A percentile compares a stretch with the other conserved stretches of the same genome.
phyloP scores from a whole-genome alignment of 2,797 vertebrate genomes.

The Margarornis squamiger region DNA sequence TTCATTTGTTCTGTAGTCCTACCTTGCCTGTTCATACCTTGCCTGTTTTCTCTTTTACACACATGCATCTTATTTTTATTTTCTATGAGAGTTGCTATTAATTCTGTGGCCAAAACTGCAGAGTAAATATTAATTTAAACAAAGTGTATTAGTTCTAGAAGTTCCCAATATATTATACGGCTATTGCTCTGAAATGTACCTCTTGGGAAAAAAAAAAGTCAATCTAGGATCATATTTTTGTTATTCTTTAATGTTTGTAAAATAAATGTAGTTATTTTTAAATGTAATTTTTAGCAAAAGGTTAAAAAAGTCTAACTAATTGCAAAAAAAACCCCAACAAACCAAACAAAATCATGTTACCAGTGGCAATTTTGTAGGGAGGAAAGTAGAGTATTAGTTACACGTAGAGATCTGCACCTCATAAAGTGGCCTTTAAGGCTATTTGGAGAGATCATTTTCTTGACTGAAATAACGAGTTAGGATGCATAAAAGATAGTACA shows the following conservation, averaged over 20 bases:
- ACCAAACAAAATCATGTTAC: not conserved
- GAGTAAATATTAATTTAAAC: not conserved
- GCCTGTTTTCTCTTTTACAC: not conserved
- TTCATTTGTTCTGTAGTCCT: not conserved
- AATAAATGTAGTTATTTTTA: not conserved
- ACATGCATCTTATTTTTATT: not conserved
- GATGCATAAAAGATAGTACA: not conserved
- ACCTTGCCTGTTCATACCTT: not conserved
- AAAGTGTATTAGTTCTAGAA: not conserved
- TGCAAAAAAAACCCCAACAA: not conserved
- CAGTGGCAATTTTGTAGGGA: not conserved
- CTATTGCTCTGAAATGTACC: not conserved
- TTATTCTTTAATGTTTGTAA: not conserved
- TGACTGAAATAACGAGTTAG: not conserved
- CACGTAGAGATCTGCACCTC: not conserved
- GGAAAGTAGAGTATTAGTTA: not conserved
- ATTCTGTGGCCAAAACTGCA: not conserved
- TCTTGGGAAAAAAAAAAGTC: not conserved
- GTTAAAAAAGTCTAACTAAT: not conserved
- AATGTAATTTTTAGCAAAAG: not conserved
- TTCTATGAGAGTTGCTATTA: not conserved
- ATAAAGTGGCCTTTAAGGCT: not conserved
- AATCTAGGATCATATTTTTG: not conserved
- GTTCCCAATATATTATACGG: not conserved
- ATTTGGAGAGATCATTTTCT: not conserved